Percentiles rank a stretch among this genome's conserved stretches.
Conservation (phyloP, 2,113 vertebrate species). For the Fukomys damarensis region DNA sequence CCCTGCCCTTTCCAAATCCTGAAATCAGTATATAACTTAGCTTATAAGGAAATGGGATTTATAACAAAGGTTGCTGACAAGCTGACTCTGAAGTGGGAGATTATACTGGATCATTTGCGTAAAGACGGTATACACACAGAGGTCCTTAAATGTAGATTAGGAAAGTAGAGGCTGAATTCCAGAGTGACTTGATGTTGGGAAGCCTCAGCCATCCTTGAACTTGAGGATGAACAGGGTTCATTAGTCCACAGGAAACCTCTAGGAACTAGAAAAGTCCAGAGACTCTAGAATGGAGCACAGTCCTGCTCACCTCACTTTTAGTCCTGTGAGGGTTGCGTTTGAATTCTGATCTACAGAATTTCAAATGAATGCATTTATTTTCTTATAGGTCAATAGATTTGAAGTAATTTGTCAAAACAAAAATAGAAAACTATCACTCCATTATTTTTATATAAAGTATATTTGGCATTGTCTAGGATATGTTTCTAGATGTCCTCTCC, state of each 20-base stretch:
- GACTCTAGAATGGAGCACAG: not conserved
- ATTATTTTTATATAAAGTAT: not conserved
- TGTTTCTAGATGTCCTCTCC: not conserved
- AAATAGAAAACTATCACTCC: not conserved
- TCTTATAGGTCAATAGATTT: not conserved
- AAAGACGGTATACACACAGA: not conserved
- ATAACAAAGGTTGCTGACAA: not conserved
- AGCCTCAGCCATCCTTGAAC: not conserved
- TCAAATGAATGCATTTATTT: not conserved
- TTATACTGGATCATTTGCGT: not conserved
- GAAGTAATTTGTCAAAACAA: not conserved
- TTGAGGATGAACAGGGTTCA: not conserved
- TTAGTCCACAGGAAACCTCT: accelerated
- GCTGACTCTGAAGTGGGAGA: not conserved
- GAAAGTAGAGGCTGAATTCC: not conserved
- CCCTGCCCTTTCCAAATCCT: not conserved
- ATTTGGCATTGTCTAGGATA: not conserved
- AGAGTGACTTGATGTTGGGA: not conserved
- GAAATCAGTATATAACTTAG: not conserved
- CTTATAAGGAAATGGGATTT: not conserved
- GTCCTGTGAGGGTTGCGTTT: not conserved
- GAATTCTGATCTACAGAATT: not conserved
- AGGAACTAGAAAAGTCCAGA: not conserved
- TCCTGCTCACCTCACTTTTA: not conserved
- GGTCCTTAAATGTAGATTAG: not conserved